Evolutionary conservation across 2,113 vertebrate species (phyloP).

Genomic region (Opisthocomus hoazin): DNA sequence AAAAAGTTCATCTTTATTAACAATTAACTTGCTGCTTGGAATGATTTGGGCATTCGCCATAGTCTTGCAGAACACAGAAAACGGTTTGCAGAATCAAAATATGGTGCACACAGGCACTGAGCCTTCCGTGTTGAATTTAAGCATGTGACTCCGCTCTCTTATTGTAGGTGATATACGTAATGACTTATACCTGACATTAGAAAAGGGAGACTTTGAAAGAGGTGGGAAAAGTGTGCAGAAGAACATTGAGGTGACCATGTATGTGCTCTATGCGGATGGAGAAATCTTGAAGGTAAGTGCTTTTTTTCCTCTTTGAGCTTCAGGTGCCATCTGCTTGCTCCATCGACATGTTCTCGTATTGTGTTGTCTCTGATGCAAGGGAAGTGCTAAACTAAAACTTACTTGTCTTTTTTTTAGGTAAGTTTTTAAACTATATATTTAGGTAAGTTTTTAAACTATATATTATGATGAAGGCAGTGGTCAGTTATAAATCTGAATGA

Average conservation of each 20-base stretch:
- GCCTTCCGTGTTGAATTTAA: neutral
- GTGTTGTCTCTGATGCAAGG: neutral
- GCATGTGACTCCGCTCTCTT: neutral
- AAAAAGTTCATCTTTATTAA: constrained; percentile 69
- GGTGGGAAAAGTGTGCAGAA: constrained; percentile 99
- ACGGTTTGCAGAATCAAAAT: neutral
- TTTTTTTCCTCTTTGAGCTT: neutral
- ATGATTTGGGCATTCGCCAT: constrained; percentile 59
- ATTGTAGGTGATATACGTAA: constrained; percentile 90
- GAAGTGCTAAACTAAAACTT: neutral
- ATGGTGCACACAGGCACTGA: neutral
- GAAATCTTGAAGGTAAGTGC: constrained; percentile 81
- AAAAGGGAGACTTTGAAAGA: constrained; percentile 93
- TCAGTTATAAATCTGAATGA: neutral
- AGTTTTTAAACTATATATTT: neutral
- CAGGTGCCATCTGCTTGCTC: neutral
- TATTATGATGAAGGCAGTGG: neutral
- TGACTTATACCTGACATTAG: constrained; percentile 92
- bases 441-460: neutral
- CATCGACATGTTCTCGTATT: neutral
- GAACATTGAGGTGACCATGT: constrained; percentile 95
- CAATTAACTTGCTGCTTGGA: constrained; percentile 72
- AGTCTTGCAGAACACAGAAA: constrained; percentile 29
- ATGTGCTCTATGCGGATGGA: constrained; percentile 91
- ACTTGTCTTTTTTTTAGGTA: neutral